phyloP scores from a whole-genome alignment of 2,113 vertebrate genomes.

The Falcunculus frontatus region DNA sequence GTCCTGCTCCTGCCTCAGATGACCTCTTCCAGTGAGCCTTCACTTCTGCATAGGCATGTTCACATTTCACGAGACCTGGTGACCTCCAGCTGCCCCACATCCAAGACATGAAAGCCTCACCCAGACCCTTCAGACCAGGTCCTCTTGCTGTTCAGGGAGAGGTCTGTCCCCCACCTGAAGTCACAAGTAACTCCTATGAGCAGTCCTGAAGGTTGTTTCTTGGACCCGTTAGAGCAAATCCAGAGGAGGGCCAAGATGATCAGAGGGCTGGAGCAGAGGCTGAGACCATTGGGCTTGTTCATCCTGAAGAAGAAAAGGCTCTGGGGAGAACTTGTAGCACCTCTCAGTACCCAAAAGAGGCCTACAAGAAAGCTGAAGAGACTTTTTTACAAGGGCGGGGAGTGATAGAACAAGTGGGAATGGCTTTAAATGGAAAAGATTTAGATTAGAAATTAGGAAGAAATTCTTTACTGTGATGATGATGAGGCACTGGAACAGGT shows the following conservation, averaged over 20 bases:
- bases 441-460: background rate
- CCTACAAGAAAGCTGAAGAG: background rate
- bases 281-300: background rate
- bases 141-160: background rate
- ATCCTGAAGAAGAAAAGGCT: background rate
- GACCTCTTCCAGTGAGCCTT: background rate
- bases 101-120: background rate
- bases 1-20: background rate
- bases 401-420: background rate
- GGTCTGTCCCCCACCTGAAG: accelerated
- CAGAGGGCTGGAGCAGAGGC: background rate
- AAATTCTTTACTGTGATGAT: background rate
- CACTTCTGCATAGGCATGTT: background rate
- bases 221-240: background rate
- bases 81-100: background rate
- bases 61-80: background rate
- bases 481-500: background rate
- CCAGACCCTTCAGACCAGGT: background rate
- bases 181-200: background rate
- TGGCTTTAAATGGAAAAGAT: background rate
- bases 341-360: background rate
- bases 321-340: background rate
- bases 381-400: background rate
- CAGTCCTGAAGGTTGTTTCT: background rate
- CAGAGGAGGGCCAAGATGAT: background rate